A percentile compares a stretch with the other conserved stretches of the same genome.
phyloP scores from a whole-genome alignment of 1,140 invertebrate genomes.

The Nebria ingens region DNA sequence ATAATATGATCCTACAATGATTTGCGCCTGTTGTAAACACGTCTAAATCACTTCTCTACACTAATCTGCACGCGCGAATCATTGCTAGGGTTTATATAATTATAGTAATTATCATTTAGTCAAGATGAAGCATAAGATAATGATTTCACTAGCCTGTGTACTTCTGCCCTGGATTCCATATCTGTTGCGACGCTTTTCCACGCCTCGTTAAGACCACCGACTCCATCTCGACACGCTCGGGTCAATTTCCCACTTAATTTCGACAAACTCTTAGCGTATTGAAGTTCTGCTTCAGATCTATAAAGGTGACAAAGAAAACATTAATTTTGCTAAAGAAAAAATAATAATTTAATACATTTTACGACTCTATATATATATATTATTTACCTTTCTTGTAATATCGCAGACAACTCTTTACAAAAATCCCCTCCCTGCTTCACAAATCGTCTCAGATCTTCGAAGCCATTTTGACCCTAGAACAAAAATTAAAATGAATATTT shows the following conservation, averaged over 20 bases:
- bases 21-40: too few species aligned
- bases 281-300: slow-evolving; percentile 79
- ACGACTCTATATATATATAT: too few species aligned
- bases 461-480: slow-evolving; percentile 79
- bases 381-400: slow-evolving; percentile 87
- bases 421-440: slow-evolving; percentile 91
- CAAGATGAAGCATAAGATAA: too few species aligned
- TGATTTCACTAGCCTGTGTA: slow-evolving; percentile 69
- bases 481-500: slow-evolving; percentile 18
- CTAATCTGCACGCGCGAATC: too few species aligned
- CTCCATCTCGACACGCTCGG: slow-evolving; percentile 66
- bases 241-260: slow-evolving; percentile 78
- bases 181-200: slow-evolving; percentile 84
- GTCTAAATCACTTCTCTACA: too few species aligned
- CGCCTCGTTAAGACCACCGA: slow-evolving; percentile 74
- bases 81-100: too few species aligned
- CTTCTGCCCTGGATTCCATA: slow-evolving; percentile 81
- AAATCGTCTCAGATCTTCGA: slow-evolving; percentile 82
- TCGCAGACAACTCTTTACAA: slow-evolving; percentile 78
- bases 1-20: too few species aligned
- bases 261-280: slow-evolving; percentile 80
- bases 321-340: too few species aligned
- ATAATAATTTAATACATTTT: too few species aligned
- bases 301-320: slow-evolving; percentile 24
- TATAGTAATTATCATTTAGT: too few species aligned